Conservation (phyloP, 2,888 invertebrate genomes). For the Macrosoma leucophasiata region DNA sequence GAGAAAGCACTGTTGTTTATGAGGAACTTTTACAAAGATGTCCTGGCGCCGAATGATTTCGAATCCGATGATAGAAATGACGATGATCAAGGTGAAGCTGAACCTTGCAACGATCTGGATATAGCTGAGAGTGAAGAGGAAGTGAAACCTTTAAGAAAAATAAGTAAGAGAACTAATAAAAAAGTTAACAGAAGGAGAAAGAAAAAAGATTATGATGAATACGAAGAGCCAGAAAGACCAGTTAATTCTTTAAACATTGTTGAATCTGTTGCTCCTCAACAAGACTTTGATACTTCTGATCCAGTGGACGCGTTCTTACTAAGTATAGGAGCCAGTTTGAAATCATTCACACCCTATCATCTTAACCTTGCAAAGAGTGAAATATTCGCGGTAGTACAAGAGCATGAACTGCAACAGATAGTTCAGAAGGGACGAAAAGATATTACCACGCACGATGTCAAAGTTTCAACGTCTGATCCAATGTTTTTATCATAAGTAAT, state of each 20-base stretch:
- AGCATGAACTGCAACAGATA: constrained; percentile 65
- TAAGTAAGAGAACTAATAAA: constrained; percentile 29
- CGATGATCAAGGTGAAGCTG: constrained; percentile 34
- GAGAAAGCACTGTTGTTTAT: constrained; percentile 52
- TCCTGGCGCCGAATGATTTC: constrained; percentile 30
- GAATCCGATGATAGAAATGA: constrained; percentile 31
- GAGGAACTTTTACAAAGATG: constrained; percentile 54
- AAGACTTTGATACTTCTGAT: constrained; percentile 48
- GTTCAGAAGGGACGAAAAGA: constrained; percentile 41
- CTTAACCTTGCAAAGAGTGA: constrained; percentile 64
- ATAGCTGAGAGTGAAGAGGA: constrained; percentile 35
- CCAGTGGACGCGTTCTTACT: constrained; percentile 60
- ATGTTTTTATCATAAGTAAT: constrained; percentile 34
- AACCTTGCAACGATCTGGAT: constrained; percentile 31
- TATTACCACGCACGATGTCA: constrained; percentile 34
- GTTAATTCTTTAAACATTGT: constrained; percentile 26
- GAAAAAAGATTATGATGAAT: constrained; percentile 25
- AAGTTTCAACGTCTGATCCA: constrained; percentile 31
- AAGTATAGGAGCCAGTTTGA: constrained; percentile 60
- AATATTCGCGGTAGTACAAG: constrained; percentile 64
- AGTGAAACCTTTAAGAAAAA: constrained; percentile 28
- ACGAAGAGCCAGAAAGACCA: constrained; percentile 30
- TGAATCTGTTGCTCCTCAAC: constrained; percentile 28
- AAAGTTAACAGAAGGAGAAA: constrained; percentile 31
- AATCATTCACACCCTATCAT: constrained; percentile 60